Evolutionary conservation across 2,113 vertebrate species (phyloP), one percentile per base, ranked within the genome.

Genomic region (Procavia capensis): DNA sequence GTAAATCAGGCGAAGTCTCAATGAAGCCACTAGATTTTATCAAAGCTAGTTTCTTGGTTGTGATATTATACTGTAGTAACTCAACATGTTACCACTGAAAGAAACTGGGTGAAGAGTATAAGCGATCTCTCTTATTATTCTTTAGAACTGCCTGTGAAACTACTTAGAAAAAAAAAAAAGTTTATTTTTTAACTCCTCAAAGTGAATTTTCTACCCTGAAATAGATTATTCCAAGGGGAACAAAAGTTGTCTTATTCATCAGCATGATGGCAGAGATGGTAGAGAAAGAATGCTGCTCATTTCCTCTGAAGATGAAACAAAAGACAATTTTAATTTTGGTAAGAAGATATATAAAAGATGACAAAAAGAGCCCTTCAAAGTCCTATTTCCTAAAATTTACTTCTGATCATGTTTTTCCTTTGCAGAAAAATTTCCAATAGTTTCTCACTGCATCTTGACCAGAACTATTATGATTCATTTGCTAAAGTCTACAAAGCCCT

Each of bases 251-350:
- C 17, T 29, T 17, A 31, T 54, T 45, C 19, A 20, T 57, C 14
- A 61, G 31, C 17, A 8, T 85, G 59, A 68, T 3, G 47, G 22
- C 81, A 82, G 80, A 83, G 31, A 76, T 45, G 3, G 10, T 36
- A 45, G 13, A 85, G 66, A 91, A 59, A 50, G 13, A 78, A 11
- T 66, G 1, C 27, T 70, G 43, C 4, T 9, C 4, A 19, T 64
- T 95, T 59, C 34, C 19, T 85, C 36, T 63, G 27, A 96, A 85
- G 64, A 63, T 6, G 85, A 6, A 89, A 39, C 72, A 89, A 70
- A 70, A 86, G 57, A 64, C 41, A 22, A 31, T 91, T 91, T 95
- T 87, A 85, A 78, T 85, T 85, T 88, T 57, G 20, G 27, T 45
- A 63, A 84, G 66, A 85, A 82, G 25, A 86, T 22, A 41, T 80